phyloP scores from a whole-genome alignment of 2,113 vertebrate species.

The Himantopus leucocephalus region DNA sequence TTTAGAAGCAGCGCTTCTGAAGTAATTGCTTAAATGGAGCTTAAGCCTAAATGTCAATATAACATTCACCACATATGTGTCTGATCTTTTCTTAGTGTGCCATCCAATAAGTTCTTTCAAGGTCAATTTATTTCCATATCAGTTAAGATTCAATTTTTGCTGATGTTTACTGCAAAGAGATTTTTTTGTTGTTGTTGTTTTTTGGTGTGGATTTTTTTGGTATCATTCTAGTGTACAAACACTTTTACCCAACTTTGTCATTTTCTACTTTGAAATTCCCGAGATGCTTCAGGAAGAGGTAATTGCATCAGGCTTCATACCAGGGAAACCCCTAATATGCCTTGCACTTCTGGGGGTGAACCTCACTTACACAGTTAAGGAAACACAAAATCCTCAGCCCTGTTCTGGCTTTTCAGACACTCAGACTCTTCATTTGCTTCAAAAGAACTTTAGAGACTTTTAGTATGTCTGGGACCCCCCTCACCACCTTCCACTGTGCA shows the following conservation, averaged over 20 bases:
- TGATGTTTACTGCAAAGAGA: background rate
- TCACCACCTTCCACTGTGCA: background rate
- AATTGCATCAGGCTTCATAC: background rate
- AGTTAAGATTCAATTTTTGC: background rate
- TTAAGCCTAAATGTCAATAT: constrained; percentile 8
- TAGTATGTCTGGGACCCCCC: background rate
- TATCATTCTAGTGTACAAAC: background rate
- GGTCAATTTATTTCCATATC: background rate
- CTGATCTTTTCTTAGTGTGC: background rate
- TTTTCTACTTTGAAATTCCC: background rate
- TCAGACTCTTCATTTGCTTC: background rate
- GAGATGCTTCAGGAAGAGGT: background rate
- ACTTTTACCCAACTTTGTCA: background rate
- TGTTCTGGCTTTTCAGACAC: background rate
- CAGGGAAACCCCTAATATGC: background rate
- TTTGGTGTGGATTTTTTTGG: background rate
- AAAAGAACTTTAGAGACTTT: background rate
- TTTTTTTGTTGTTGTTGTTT: background rate
- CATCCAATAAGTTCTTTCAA: constrained; percentile 3
- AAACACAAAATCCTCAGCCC: background rate
- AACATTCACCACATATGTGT: constrained; percentile 11
- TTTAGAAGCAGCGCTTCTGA: background rate
- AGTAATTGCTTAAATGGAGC: constrained; percentile 27
- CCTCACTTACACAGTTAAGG: background rate
- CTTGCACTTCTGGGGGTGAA: background rate